Percentiles rank a stretch among this genome's conserved stretches.
These are phyloP conservation scores for Melitaea athalia DNA, from an alignment of 2,888 invertebrate species.

Conservation along the genomic window DNA sequence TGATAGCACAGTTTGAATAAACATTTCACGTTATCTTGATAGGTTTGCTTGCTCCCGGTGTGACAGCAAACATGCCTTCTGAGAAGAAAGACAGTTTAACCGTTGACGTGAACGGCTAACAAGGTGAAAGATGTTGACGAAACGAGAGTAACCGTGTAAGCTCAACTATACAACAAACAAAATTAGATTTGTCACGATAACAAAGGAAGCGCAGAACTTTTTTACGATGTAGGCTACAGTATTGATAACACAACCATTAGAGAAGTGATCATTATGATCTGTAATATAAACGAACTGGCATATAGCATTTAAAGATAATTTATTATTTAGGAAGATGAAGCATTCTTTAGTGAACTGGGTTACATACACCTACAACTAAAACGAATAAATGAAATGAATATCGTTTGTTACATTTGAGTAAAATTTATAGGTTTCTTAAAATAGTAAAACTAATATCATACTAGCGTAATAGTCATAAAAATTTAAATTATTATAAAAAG, in stretches of 20 bases:
- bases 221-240: not conserved
- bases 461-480: too few relatives aligned
- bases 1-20: slow-evolving; percentile 60
- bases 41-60: slow-evolving; percentile 67
- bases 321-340: not conserved
- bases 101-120: slow-evolving; percentile 19
- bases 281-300: not conserved
- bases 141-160: slow-evolving; percentile 12
- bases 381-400: not conserved
- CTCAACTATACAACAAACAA: not conserved
- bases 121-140: slow-evolving; percentile 25
- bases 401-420: too few relatives aligned
- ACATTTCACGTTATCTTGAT: slow-evolving; percentile 74
- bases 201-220: not conserved
- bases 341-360: not conserved
- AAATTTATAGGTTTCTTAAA: too few relatives aligned
- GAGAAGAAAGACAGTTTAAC: slow-evolving; percentile 34
- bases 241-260: not conserved
- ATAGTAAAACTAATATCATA: too few relatives aligned
- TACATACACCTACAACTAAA: not conserved
- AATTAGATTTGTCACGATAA: too few relatives aligned
- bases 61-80: slow-evolving; percentile 58
- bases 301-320: not conserved
- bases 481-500: too few relatives aligned
- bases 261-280: not conserved